Conservation (phyloP, 2,888 invertebrate genomes). For the Thelaira solivaga region DNA sequence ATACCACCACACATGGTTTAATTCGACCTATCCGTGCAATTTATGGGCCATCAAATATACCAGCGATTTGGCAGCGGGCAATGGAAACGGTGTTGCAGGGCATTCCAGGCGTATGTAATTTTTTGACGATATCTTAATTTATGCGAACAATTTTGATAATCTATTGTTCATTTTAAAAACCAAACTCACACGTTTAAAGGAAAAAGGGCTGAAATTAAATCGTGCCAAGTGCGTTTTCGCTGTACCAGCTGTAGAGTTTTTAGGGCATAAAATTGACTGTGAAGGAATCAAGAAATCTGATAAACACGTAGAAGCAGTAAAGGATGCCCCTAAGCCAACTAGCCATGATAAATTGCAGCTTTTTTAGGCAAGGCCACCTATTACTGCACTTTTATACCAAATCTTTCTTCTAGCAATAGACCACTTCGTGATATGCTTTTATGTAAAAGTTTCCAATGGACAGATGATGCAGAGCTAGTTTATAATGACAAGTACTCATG, state of each 20-base stretch:
- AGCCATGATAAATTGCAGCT: too few relatives aligned
- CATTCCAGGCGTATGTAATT: background rate
- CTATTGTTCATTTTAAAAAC: background rate
- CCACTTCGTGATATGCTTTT: background rate
- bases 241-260: background rate
- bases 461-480: background rate
- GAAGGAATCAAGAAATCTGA: background rate
- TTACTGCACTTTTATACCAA: background rate
- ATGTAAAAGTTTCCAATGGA: background rate
- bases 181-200: background rate
- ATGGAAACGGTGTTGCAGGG: background rate
- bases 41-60: background rate
- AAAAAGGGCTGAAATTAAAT: background rate
- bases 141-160: background rate
- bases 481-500: background rate
- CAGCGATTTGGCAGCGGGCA: background rate
- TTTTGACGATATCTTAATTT: background rate
- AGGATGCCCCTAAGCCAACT: too few relatives aligned
- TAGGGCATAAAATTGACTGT: background rate
- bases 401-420: background rate
- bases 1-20: background rate
- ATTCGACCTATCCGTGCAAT: background rate
- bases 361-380: background rate
- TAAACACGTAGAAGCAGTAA: background rate
- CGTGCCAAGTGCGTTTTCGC: background rate